Conservation (phyloP, 2,888 invertebrate species). For the Meteorus colon region DNA sequence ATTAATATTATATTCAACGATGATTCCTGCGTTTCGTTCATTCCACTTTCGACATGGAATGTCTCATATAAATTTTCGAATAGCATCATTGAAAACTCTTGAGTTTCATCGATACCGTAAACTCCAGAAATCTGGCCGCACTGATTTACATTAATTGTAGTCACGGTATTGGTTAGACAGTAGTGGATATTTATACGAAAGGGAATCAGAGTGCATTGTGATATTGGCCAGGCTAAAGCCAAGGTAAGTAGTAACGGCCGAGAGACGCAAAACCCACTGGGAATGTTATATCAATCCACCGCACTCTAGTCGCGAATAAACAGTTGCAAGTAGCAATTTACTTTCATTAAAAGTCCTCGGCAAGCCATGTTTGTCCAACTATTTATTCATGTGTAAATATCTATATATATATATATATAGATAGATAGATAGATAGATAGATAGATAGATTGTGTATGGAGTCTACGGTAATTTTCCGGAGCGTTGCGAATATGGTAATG, state of each 20-base stretch:
- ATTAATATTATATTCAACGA: no score
- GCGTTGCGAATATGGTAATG: conserved; percentile 22
- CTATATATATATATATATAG: no score
- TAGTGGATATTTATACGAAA: neutral
- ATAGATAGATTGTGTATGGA: neutral
- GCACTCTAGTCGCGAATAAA: neutral
- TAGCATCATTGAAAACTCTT: no score
- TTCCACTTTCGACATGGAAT: no score
- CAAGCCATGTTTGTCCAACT: conserved; percentile 1
- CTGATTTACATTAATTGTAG: no score
- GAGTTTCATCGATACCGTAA: no score
- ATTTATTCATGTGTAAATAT: neutral
- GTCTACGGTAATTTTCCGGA: conserved; percentile 8
- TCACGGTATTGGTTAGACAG: no score
- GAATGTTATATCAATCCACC: neutral
- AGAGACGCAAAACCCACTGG: neutral
- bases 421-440: no score
- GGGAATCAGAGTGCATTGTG: neutral
- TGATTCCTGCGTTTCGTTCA: no score
- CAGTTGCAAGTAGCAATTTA: conserved; percentile 10
- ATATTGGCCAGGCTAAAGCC: neutral
- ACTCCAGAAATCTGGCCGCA: no score
- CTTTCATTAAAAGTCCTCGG: conserved; percentile 2
- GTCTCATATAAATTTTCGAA: no score
- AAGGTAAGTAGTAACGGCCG: neutral